These are phyloP conservation scores for Lochmaea capreae DNA, from an alignment of 2,888 invertebrate genomes.

Conservation along the genomic window DNA sequence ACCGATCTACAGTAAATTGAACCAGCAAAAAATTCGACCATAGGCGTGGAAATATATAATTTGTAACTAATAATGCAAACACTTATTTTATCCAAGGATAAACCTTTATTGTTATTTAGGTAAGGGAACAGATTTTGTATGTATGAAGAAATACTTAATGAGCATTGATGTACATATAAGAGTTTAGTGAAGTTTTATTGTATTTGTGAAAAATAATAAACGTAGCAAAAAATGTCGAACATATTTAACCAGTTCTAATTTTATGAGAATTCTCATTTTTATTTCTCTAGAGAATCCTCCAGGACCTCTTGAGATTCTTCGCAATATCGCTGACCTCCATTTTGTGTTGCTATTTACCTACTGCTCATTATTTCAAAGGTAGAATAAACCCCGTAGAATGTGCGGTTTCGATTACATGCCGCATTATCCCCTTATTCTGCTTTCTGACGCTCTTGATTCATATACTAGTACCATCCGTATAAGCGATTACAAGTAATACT, in stretches of 20 bases:
- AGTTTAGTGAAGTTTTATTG: too few species aligned
- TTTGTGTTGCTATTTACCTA: background rate
- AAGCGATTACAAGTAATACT: background rate
- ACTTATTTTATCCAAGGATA: too few species aligned
- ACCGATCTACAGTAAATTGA: too few species aligned
- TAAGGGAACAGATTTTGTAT: too few species aligned
- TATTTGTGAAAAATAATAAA: too few species aligned
- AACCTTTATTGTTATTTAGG: too few species aligned
- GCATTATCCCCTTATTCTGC: background rate
- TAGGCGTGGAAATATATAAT: too few species aligned
- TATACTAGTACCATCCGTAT: background rate
- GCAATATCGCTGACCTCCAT: slow-evolving; percentile 16
- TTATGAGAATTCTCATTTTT: slow-evolving; percentile 11
- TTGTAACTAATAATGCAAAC: too few species aligned
- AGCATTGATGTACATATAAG: too few species aligned
- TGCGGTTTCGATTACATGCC: background rate
- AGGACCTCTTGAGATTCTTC: slow-evolving; percentile 20
- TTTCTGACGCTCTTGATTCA: background rate
- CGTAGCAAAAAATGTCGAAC: too few species aligned
- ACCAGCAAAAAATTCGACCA: too few species aligned
- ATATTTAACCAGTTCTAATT: slow-evolving; percentile 1
- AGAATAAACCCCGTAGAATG: background rate
- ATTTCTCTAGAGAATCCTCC: slow-evolving; percentile 16
- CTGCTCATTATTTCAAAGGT: background rate
- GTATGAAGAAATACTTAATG: too few species aligned